These are phyloP conservation scores for Typhlichthys subterraneus DNA, from an alignment of 2,797 vertebrate genomes.

Conservation along the genomic window DNA sequence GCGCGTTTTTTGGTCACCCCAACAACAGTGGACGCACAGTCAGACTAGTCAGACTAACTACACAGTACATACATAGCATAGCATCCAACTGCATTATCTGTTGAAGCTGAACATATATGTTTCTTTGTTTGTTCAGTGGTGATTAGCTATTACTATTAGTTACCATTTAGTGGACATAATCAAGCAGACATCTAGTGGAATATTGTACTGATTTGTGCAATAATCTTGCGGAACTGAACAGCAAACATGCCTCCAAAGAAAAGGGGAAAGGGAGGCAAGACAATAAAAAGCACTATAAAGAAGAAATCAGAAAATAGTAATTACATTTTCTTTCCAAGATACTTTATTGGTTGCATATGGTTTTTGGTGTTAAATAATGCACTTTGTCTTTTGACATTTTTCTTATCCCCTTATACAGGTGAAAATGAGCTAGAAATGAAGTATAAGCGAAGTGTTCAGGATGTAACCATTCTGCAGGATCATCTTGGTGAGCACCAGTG, in stretches of 20 bases:
- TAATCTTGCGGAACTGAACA: background rate
- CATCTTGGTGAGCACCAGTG: slow-evolving; percentile 70
- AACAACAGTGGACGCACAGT: slow-evolving; percentile 51
- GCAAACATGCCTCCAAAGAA: slow-evolving; percentile 74
- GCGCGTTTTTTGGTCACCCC: slow-evolving; percentile 30
- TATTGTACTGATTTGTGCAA: background rate
- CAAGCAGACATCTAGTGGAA: too few species aligned
- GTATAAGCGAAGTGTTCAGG: slow-evolving; percentile 59
- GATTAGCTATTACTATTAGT: slow-evolving; percentile 46
- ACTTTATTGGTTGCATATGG: too few species aligned
- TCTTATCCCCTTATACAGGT: slow-evolving; percentile 36
- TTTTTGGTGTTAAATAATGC: background rate
- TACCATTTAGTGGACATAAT: slow-evolving; percentile 29
- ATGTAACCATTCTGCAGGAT: slow-evolving; percentile 73
- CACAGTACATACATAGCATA: too few species aligned
- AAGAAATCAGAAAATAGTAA: slow-evolving; percentile 63
- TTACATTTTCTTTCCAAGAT: background rate
- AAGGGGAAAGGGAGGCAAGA: slow-evolving; percentile 51
- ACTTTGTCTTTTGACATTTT: background rate
- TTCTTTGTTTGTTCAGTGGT: background rate
- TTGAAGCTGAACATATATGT: slow-evolving; percentile 35
- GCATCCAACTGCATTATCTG: background rate
- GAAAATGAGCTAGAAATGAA: slow-evolving; percentile 62
- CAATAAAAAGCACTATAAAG: slow-evolving; percentile 59
- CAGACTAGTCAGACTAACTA: background rate